Evolutionary conservation across 2,888 invertebrate genomes (phyloP), one percentile per base, ranked within the genome.

Genomic region (Cephus rjabovi): DNA sequence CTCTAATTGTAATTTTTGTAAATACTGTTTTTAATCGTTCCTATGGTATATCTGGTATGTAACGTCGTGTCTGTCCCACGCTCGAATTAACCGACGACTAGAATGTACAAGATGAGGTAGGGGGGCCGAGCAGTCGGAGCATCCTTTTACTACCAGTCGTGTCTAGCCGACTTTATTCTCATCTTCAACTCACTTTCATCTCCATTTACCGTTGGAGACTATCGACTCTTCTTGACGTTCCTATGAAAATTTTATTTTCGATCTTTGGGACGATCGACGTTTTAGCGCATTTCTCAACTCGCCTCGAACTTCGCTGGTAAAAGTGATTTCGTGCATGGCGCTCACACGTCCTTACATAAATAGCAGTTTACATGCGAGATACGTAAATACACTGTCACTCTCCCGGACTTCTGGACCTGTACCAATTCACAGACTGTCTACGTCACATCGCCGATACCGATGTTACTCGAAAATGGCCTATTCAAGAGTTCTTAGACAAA

Each of bases 101-200:
- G 56, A 56, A 56, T 56, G 56, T 56, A 9, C 23, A 6, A 2
- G 23, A 23, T 23, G 56, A 6, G 0, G 56, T 9, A 4, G 33
- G 31, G 11, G 11, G 30, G 3, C 33, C 33, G 33, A 33, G 33
- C 33, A 33, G 33, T 33, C 15, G 71, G 31, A 12, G 0, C 71
- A 71, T 71, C 71, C 71, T 71, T 31, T 71, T 71, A 71, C 71
- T 34, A 33, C 11, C 56, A 56, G 56, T 56, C 56, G 56, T 56
- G 23, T 23, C 56, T 56, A 56, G 9, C 9, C 56, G 56, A 23
- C 56, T 56, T 56, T 15, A 23, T 56, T 23, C 56, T 56, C 56
- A 56, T 56, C 56, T 23, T 56, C 77, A 81, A 78, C 81, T 83
- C 85, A 85, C 85, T 86, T 86, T 86, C 86, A 85, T 85, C 85